Evolutionary conservation across 2,113 vertebrate genomes (phyloP).

Genomic region (Heliornis fulica): DNA sequence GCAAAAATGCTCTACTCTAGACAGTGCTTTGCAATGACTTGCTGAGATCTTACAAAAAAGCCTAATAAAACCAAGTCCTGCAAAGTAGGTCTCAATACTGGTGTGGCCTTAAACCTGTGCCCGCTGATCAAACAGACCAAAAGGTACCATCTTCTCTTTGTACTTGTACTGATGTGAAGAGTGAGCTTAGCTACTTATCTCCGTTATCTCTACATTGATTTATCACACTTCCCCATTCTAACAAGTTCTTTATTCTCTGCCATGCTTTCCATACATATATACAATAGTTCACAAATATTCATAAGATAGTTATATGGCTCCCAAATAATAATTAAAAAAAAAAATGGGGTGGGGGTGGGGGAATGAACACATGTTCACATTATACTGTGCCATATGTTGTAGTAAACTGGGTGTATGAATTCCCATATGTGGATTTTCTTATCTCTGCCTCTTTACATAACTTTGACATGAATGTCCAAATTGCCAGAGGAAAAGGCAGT

Average conservation of each 20-base stretch:
- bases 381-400: slow-evolving; percentile 39
- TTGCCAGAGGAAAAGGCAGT: slow-evolving; percentile 9
- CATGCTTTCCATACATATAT: background rate
- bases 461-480: slow-evolving; percentile 37
- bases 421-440: slow-evolving; percentile 43
- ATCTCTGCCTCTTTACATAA: slow-evolving; percentile 41
- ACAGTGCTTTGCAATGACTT: background rate
- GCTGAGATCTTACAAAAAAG: background rate
- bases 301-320: background rate
- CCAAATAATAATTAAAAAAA: background rate
- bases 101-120: background rate
- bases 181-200: background rate
- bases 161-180: background rate
- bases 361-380: background rate
- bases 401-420: slow-evolving; percentile 46
- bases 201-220: background rate
- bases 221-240: background rate
- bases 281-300: background rate
- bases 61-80: background rate
- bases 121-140: background rate
- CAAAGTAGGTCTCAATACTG: background rate
- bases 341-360: fast-evolving
- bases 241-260: background rate
- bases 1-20: background rate
- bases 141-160: background rate